phyloP scores from a whole-genome alignment of 1,140 invertebrate species.

The Thrips palmi region DNA sequence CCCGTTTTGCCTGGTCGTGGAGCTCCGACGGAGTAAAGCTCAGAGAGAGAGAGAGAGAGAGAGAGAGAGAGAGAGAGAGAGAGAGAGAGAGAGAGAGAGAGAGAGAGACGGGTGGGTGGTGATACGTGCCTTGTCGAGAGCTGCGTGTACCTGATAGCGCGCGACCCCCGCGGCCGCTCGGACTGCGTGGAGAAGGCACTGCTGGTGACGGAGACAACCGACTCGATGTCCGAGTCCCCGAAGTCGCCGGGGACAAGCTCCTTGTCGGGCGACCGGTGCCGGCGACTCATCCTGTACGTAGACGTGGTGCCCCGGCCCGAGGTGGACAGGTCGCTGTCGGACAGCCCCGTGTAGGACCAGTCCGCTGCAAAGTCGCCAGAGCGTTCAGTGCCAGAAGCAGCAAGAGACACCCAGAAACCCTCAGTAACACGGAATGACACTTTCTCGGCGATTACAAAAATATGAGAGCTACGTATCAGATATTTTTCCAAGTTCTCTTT shows the following conservation, averaged over 20 bases:
- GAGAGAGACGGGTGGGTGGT: no score
- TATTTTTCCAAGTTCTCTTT: no score
- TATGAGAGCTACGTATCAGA: no score
- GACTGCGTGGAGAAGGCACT: constrained; percentile 85
- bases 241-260: constrained; percentile 42
- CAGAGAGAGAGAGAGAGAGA: constrained; percentile 9
- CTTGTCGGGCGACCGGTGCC: constrained; percentile 44
- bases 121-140: no score
- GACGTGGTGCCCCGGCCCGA: constrained; percentile 23
- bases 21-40: background rate
- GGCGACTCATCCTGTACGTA: constrained; percentile 23
- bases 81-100: constrained; percentile 10
- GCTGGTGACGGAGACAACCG: constrained; percentile 65
- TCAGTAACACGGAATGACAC: no score
- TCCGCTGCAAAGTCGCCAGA: constrained; percentile 22
- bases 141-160: constrained; percentile 41
- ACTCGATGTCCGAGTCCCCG: constrained; percentile 76
- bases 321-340: constrained; percentile 57
- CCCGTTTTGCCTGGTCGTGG: no score
- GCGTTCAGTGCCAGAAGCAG: background rate
- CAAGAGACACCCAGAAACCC: no score
- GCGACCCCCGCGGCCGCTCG: constrained; percentile 59
- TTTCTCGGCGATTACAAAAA: no score
- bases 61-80: constrained; percentile 10
- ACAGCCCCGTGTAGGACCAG: constrained; percentile 63